phyloP scores from a whole-genome alignment of 2,888 invertebrate genomes.

The Drosophila subquinaria region DNA sequence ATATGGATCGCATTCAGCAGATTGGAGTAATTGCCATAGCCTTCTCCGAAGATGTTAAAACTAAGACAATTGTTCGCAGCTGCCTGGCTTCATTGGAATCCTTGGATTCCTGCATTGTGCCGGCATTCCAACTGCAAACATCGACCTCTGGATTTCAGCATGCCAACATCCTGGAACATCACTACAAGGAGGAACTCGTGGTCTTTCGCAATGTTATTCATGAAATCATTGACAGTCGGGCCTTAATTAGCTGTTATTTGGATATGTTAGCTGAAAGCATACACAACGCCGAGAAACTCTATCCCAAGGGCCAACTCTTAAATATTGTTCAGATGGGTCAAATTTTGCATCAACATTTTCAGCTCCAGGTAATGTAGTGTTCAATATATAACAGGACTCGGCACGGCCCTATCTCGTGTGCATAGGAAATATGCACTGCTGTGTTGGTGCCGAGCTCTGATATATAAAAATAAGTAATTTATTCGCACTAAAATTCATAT shows the following conservation, averaged over 20 bases:
- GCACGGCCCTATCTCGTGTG: too few species aligned
- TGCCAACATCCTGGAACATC: slow-evolving; percentile 82
- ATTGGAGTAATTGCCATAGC: slow-evolving; percentile 84
- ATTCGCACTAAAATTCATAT: too few species aligned
- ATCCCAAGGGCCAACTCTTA: slow-evolving; percentile 50
- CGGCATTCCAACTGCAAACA: slow-evolving; percentile 74
- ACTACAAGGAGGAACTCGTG: slow-evolving; percentile 81
- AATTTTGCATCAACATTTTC: slow-evolving; percentile 81
- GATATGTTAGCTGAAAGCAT: slow-evolving; percentile 76
- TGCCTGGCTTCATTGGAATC: slow-evolving; percentile 84
- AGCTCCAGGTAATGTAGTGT: slow-evolving; percentile 48
- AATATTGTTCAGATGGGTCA: slow-evolving; percentile 76
- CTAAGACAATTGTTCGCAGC: slow-evolving; percentile 82
- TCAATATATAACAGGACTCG: too few species aligned
- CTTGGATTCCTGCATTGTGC: slow-evolving; percentile 82
- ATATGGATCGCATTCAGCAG: slow-evolving; percentile 83
- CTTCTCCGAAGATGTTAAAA: slow-evolving; percentile 78
- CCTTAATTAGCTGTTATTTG: slow-evolving; percentile 76
- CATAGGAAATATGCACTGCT: too few species aligned
- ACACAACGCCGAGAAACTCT: slow-evolving; percentile 51
- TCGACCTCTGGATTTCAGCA: slow-evolving; percentile 46
- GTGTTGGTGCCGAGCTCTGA: too few species aligned
- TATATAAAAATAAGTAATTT: too few species aligned
- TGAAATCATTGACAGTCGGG: slow-evolving; percentile 83
- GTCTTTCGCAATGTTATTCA: slow-evolving; percentile 80